Evolutionary conservation across 2,113 vertebrate species (phyloP), one percentile per base, ranked within the genome.

Genomic region (Motacilla alba): DNA sequence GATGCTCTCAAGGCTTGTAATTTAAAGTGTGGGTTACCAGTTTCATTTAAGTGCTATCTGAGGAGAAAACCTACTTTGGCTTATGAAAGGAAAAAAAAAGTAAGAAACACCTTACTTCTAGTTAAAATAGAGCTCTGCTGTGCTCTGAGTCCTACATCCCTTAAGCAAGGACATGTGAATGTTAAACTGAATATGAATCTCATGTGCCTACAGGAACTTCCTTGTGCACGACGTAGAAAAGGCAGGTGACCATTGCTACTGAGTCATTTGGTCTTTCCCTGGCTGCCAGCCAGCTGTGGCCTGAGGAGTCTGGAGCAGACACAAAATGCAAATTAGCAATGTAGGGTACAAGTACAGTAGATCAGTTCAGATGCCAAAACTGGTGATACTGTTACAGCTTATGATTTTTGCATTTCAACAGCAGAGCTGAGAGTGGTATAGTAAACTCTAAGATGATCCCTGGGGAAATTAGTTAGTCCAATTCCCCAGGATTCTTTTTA

Each of bases 401-500:
- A 44, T 10, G 30, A 31, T 23, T 82, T 90, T 69, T 47, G 37
- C 47, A 64, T 78, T 91, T 72, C 52, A 89, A 78, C 27, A 84
- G 64, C 37, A 64, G 69, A 89, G 28, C 53, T 39, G 69, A 64
- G 39, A 66, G 47, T 6, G 19, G 44, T 49, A 13, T n/a, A 82
- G 74, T 2, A 2, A 89, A 56, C 47, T 89, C 41, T 78, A 33
- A 37, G 33, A 74, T 59, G 56, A 84, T 89, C 73, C 41, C 41
- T 19, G 41, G 62, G 56, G 87, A 94, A 91, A 78, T 92, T 66
- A 93, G 53, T 72, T 41, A 93, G 85, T 53, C 44, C 67, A 88
- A 66, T 90, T 82, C 59, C 67, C 62, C 67, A 79, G 69, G 63
- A 83, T 69, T 83, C 46, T 58, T 90, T 73, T 77, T 89, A 66